phyloP scores from a whole-genome alignment of 2,113 vertebrate genomes.

The Brevimyrus niger region DNA sequence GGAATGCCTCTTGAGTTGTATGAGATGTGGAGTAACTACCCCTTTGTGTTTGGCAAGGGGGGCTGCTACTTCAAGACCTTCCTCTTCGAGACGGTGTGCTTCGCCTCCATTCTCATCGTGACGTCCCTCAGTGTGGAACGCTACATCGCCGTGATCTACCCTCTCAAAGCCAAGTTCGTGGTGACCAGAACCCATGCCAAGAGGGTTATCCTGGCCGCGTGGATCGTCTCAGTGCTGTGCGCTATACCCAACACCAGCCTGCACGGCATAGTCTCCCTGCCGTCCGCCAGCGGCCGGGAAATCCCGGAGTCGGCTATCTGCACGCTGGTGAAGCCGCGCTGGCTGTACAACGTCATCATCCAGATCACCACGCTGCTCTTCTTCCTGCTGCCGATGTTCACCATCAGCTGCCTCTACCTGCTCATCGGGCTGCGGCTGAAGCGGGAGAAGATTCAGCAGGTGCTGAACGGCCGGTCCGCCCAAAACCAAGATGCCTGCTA shows the following conservation, averaged over 20 bases:
- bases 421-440: constrained; percentile 52
- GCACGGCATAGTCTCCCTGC: constrained; percentile 44
- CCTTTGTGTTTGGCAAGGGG: constrained; percentile 50
- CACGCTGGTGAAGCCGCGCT: constrained; percentile 42
- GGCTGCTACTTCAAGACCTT: constrained; percentile 64
- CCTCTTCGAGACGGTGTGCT: constrained; percentile 61
- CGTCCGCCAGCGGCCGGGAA: constrained; percentile 35
- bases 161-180: constrained; percentile 53
- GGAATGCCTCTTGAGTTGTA: constrained; percentile 61
- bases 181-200: constrained; percentile 52
- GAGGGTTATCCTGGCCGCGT: constrained; percentile 49
- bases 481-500: constrained; percentile 26
- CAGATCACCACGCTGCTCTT: constrained; percentile 52
- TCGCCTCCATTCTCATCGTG: constrained; percentile 61
- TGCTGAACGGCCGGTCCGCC: constrained; percentile 8
- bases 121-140: constrained; percentile 58
- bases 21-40: constrained; percentile 61
- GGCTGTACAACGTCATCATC: constrained; percentile 53
- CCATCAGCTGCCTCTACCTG: constrained; percentile 56
- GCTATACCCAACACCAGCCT: constrained; percentile 59
- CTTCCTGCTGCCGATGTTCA: constrained; percentile 58
- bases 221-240: constrained; percentile 55
- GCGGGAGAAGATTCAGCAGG: constrained; percentile 26
- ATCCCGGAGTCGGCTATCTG: constrained; percentile 55
- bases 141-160: constrained; percentile 58